A percentile compares a stretch with the other conserved stretches of the same genome.
Evolutionary conservation across 2,797 vertebrate species (phyloP).

Genomic region (Vultur gryphus): DNA sequence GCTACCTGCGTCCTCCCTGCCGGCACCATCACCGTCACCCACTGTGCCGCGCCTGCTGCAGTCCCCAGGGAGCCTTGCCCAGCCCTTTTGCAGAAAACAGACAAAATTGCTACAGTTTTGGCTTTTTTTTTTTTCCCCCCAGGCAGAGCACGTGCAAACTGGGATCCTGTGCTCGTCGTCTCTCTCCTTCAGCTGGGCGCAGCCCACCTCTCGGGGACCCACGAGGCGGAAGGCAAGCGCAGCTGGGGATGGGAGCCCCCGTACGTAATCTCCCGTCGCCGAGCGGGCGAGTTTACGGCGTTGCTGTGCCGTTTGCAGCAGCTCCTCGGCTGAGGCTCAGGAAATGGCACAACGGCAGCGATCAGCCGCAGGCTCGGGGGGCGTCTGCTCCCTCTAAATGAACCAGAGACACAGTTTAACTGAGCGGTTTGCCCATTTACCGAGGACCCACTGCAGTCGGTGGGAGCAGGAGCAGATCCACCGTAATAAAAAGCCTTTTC

Average conservation of each 20-base stretch:
- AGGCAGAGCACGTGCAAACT: not conserved
- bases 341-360: not conserved
- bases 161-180: not conserved
- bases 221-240: fast-evolving
- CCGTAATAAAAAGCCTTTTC: not conserved
- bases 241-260: not conserved
- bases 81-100: not conserved
- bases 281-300: fast-evolving
- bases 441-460: fast-evolving
- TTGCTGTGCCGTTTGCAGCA: not conserved
- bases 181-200: no score
- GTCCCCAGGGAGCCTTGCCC: not conserved
- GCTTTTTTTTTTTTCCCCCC: not conserved
- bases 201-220: fast-evolving
- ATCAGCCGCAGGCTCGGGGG: not conserved
- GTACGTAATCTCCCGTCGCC: fast-evolving
- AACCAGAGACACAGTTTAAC: not conserved
- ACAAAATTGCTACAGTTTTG: not conserved
- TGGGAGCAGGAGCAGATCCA: not conserved
- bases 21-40: not conserved
- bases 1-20: not conserved
- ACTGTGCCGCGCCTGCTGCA: not conserved
- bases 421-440: fast-evolving
- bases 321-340: not conserved
- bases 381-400: not conserved